Conservation (phyloP, 2,113 vertebrate genomes). For the Merops nubicus region DNA sequence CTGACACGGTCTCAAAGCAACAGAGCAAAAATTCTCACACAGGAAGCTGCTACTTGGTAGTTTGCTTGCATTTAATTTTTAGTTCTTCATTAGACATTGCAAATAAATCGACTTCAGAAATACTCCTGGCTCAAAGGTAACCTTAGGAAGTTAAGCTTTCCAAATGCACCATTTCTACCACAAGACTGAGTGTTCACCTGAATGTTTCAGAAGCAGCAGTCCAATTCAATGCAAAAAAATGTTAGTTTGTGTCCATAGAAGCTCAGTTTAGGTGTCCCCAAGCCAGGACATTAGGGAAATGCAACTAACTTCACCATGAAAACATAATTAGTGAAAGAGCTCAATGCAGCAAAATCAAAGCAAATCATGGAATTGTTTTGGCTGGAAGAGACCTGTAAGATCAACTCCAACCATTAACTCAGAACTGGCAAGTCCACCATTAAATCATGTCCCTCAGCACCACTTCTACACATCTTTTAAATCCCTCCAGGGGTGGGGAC, state of each 20-base stretch:
- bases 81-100: background rate
- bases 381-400: no score
- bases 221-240: background rate
- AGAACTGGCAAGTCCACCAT: no score
- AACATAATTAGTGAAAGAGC: background rate
- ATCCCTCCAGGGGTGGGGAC: no score
- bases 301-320: background rate
- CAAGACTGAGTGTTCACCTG: background rate
- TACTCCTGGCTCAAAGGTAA: background rate
- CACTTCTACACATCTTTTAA: no score
- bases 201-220: rapidly evolving
- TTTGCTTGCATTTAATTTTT: background rate
- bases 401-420: no score
- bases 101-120: background rate
- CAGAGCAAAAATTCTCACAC: background rate
- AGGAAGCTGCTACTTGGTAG: background rate
- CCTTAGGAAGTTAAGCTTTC: background rate
- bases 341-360: background rate
- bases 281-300: no score
- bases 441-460: no score
- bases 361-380: background rate
- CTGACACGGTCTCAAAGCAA: background rate
- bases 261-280: background rate
- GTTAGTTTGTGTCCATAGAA: background rate
- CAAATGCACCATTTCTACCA: background rate